Base-by-base conservation (phyloP, 2,888 invertebrate species). In the Aporophyla lueneburgensis region DNA sequence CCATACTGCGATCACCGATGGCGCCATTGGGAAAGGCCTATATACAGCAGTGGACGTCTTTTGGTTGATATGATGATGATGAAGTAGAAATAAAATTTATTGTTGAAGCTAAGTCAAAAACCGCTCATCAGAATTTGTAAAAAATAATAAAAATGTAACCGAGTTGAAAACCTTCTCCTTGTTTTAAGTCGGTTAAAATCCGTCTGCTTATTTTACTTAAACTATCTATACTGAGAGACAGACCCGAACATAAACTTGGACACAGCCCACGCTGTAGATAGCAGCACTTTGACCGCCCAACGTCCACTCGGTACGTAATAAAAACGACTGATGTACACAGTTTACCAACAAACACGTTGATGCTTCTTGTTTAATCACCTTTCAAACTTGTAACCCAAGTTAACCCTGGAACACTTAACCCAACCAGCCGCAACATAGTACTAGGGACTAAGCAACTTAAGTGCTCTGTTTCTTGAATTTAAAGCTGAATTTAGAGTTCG, bases 301-400 rank as follows among this genome's bases (percentile, higher is more conserved):
- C 63, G 71, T 81, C 70, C 49, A 40, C 73, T 79, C 61, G 46
- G 70, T 81, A 73, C 81, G 82, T 83, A 83, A 84, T 85, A 87
- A 86, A 87, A 86, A 81, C 74, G 69, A 87, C 73, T 86, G 84
- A 86, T 84, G 74, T 77, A 70, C 74, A 77, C 80, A 74, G 84
- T 84, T 81, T 71, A 67, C 71, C 65, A 71, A 75, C 81, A 86
- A 86, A 80, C 81, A 86, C 86, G 81, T 88, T 86, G 85, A 83
- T 86, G 83, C 74, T 80, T 74, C 81, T 86, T 87, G 85, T 86
- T 87, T 88, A 87, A 88, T 88, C 87, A 86, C 85, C 87, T 88
- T 86, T 84, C 74, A 86, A 87, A 87, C 79, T 81, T 78, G 78
- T 62, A 77, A 71, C 76, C 74, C 65, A 85, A 85, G 81, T 83